Evolutionary conservation across 2,888 invertebrate genomes (phyloP).

Genomic region (Drosophila parthenogenetica): DNA sequence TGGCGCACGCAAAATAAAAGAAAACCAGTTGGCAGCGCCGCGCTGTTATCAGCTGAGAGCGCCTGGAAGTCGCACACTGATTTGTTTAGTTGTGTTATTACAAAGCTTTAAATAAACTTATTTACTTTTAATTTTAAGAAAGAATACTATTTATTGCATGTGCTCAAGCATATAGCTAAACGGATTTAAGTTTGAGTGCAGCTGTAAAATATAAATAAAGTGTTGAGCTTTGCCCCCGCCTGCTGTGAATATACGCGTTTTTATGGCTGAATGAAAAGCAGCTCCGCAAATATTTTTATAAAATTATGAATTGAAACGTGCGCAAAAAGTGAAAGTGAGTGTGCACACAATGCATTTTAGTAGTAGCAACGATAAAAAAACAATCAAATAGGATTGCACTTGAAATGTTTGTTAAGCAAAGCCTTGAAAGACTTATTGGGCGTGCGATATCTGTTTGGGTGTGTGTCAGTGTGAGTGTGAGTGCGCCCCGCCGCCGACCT

Average conservation of each 20-base stretch:
- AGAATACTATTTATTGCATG: constrained; percentile 2
- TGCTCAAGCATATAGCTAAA: background rate
- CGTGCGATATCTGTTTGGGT: constrained; percentile 8
- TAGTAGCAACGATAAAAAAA: background rate
- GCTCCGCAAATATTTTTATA: constrained; percentile 9
- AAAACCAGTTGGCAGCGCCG: constrained; percentile 45
- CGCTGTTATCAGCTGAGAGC: constrained; percentile 55
- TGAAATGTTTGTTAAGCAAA: constrained; percentile 16
- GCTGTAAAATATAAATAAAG: background rate
- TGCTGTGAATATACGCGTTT: constrained; percentile 20
- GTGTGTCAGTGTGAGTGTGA: constrained; percentile 24
- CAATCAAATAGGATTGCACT: constrained; percentile 12
- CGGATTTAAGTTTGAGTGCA: constrained; percentile 5
- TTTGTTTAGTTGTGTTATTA: constrained; percentile 50
- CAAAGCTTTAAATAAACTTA: constrained; percentile 28
- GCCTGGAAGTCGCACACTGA: constrained; percentile 35
- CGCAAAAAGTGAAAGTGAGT: constrained; percentile 62
- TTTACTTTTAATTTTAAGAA: constrained; percentile 2
- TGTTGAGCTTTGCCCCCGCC: constrained; percentile 8
- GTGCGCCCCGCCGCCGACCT: constrained; percentile 81
- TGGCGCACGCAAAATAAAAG: constrained; percentile 3
- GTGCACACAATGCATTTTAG: constrained; percentile 16
- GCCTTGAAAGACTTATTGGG: constrained; percentile 23
- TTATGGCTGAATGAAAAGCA: constrained; percentile 18
- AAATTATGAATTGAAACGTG: constrained; percentile 61